Evolutionary conservation across 2,797 vertebrate genomes (phyloP).

Genomic region (Pristis pectinata): DNA sequence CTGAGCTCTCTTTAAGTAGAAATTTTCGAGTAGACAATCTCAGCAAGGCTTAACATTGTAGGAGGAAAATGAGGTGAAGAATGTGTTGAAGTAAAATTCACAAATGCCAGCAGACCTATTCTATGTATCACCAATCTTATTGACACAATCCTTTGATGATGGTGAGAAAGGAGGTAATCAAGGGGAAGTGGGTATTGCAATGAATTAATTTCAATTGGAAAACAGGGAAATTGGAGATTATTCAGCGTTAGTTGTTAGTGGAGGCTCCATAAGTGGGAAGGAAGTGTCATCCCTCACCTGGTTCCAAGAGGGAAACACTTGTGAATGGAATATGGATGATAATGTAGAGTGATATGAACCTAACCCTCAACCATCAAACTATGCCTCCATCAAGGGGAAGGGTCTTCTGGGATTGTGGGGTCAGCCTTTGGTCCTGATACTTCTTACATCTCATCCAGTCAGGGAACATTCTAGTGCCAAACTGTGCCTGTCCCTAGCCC

Average conservation of each 20-base stretch:
- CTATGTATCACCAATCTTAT: too few relatives aligned
- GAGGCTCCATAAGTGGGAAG: not conserved
- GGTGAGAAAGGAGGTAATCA: not conserved
- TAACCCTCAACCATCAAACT: not conserved
- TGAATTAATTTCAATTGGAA: not conserved
- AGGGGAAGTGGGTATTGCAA: not conserved
- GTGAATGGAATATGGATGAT: not conserved
- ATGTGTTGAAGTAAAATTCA: not conserved
- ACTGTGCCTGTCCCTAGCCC: too few relatives aligned
- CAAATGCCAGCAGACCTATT: too few relatives aligned
- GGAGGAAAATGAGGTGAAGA: not conserved
- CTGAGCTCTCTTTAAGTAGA: not conserved
- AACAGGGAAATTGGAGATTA: not conserved
- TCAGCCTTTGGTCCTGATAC: not conserved
- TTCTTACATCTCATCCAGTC: not conserved
- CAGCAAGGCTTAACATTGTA: not conserved
- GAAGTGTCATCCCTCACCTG: not conserved
- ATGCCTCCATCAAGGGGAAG: not conserved
- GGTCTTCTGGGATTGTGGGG: not conserved
- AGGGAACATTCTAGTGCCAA: too few relatives aligned
- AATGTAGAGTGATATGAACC: not conserved
- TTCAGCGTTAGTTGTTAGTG: not conserved
- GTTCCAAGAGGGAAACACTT: not conserved
- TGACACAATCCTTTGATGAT: not conserved
- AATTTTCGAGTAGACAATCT: not conserved